Conservation (phyloP, 1,140 invertebrate species). For the Antheraea mylitta region DNA sequence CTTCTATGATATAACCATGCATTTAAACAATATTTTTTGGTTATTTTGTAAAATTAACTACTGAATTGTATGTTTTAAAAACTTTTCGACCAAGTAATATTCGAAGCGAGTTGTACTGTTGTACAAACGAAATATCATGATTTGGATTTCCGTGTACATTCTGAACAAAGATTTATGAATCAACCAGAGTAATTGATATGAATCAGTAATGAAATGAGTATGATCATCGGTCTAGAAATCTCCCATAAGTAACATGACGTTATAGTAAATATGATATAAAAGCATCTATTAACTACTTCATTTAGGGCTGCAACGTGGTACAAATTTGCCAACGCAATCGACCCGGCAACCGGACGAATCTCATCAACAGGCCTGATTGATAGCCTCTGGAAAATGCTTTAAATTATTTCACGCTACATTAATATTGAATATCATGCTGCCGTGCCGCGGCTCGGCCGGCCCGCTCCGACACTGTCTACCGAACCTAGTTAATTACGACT, state of each 20-base stretch:
- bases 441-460: conserved; percentile 1
- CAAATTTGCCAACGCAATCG: conserved; percentile 66
- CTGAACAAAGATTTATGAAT: not conserved
- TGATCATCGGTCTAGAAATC: not conserved
- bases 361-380: conserved; percentile 70
- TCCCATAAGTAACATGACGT: not conserved
- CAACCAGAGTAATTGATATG: conserved; percentile 2
- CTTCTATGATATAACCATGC: too few relatives aligned
- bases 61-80: too few relatives aligned
- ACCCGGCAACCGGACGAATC: conserved; percentile 52
- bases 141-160: not conserved
- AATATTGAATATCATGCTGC: conserved; percentile 63
- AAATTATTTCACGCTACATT: conserved; percentile 72
- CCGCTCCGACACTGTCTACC: conserved; percentile 24
- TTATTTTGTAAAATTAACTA: too few relatives aligned
- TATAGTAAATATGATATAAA: not conserved
- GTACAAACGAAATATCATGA: too few relatives aligned
- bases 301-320: conserved; percentile 66
- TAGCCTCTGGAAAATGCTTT: conserved; percentile 68
- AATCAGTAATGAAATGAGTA: not conserved
- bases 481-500: conserved; percentile 30
- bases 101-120: too few relatives aligned
- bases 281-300: conserved; percentile 43
- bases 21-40: too few relatives aligned
- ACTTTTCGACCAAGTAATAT: too few relatives aligned